Evolutionary conservation across 2,113 vertebrate genomes (phyloP), one percentile per base, ranked within the genome.

Genomic region (Asarcornis scutulata): DNA sequence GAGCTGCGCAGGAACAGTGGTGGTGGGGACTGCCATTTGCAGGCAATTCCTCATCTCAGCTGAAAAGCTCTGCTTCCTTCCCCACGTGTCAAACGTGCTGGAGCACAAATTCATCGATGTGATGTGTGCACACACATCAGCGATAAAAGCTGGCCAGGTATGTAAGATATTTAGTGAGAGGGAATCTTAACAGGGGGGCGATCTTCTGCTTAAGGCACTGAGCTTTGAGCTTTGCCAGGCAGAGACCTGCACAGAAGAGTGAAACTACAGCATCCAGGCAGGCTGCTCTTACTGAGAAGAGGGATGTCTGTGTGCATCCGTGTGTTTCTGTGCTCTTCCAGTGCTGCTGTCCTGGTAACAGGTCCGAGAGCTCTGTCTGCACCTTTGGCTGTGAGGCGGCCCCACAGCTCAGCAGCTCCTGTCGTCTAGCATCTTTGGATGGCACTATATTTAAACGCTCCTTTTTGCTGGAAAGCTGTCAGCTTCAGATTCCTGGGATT

Each of bases 401-500:
- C 67, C 86, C 53, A 18, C 13, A 86, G 16, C 69, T 78, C 74
- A 42, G 25, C 29, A 52, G 26, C 17, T 93, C 80, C 91, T 59
- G 67, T 12, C 11, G 10, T 52, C 85, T 38, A 62, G 75, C 44
- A 55, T 48, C 81, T 36, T 29, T 6, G 78, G 64, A 92, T 68
- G 91, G 85, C 91, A 80, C 59, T 36, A 18, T 3, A 79, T 89
- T 92, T 55, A 85, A 94, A 68, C 73, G 64, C 31, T 56, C 76
- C 56, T 73, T 93, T 56, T 38, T 46, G 81, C 13, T 95, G 95
- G 88, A 82, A 80, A 83, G 88, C 34, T 44, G 18, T 90, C 92
- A 34, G 38, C 67, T 86, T 48, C 84, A 56, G 88, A 97, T 97
- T 96, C 93, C 85, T 95, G 93, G 91, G 89, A 95, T 96, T 96